Base-by-base conservation (phyloP, 1,140 invertebrate genomes). In the Luehdorfia chinensis region DNA sequence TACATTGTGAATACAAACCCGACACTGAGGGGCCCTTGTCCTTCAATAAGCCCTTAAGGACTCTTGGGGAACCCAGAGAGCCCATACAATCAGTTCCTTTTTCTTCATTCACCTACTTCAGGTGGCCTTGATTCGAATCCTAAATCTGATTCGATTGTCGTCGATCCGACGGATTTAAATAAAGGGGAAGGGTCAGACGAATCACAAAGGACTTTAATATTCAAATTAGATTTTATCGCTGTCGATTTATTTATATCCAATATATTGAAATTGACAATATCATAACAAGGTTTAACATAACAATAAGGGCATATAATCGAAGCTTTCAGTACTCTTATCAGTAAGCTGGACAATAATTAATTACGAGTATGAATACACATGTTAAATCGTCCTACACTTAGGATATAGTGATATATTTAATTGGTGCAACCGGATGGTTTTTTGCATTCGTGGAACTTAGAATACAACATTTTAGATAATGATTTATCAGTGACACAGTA, bases 1-100 rank as follows among this genome's bases (percentile, higher is more conserved):
- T 68, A 60, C 66, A 66, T 69, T 70, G 68, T 62, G 62, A 70
- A 68, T 61, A 62, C 63, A 56, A 55, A 59, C 60, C 48, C 54
- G 32, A 28, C 56, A 58, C 58, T 50, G 50, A 72, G 66, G 63
- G 63, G 51, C 65, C 46, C 79, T 81, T 67, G 65, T 67, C 54
- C 72, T 79, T 76, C 81, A 85, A 85, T 78, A 69, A 78, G 62
- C 65, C 59, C 73, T 59, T 85, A 84, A 84, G 75, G 50, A 60
- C 58, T 47, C 73, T 78, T 34, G 48, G 52, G 52, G 69, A 37
- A 14, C 34, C 5, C 9, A n/a, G 5, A 73, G 70, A 62, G 46
- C 52, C 64, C 58, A 53, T 70, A 77, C 78, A 80, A 79, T 73
- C 57, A 73, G 53, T 50, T n/a, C n/a, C n/a, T n/a, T n/a, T 63